Evolutionary conservation across 2,888 invertebrate species (phyloP).

Genomic region (Heliconius erato): DNA sequence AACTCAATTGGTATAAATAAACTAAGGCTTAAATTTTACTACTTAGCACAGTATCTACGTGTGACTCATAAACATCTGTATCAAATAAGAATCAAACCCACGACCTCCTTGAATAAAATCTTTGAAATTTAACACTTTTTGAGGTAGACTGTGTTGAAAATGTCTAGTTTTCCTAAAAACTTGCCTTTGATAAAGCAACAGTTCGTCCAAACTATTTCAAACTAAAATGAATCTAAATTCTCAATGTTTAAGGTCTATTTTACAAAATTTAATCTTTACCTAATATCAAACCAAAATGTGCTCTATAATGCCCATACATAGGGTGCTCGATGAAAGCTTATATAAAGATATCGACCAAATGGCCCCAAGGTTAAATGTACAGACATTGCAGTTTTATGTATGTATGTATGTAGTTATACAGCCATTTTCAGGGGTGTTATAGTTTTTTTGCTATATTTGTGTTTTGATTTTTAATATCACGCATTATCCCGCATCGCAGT

Average conservation of each 20-base stretch:
- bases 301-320: constrained; percentile 1
- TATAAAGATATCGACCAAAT: constrained; percentile 25
- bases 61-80: background rate
- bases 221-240: background rate
- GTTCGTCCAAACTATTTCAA: background rate
- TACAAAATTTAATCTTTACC: background rate
- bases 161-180: constrained; percentile 8
- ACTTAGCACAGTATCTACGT: background rate
- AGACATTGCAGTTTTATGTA: constrained; percentile 26
- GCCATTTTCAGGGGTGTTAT: constrained; percentile 3
- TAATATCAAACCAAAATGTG: constrained; percentile 13
- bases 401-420: constrained; percentile 6
- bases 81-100: background rate
- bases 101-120: background rate
- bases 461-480: background rate
- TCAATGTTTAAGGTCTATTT: background rate
- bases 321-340: background rate
- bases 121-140: background rate
- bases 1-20: too few relatives aligned
- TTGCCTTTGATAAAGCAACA: constrained; percentile 5
- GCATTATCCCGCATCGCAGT: background rate
- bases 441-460: background rate
- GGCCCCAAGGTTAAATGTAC: constrained; percentile 30
- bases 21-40: too few relatives aligned
- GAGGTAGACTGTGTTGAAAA: background rate